Evolutionary conservation across 1,140 invertebrate species (phyloP), one percentile per base, ranked within the genome.

Genomic region (Drosophila biarmipes): DNA sequence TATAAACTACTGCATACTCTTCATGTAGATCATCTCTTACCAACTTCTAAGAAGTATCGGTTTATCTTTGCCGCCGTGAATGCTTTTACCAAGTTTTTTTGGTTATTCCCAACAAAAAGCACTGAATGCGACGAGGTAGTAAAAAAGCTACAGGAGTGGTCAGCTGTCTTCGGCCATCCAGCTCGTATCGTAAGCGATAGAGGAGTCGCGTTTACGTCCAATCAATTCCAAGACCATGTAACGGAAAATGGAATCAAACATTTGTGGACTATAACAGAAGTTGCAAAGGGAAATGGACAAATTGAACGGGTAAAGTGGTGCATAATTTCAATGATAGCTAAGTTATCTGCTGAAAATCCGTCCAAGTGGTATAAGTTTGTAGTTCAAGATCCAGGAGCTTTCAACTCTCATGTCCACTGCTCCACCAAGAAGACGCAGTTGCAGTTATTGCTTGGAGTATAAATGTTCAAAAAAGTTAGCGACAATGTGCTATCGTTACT

Each of bases 71-170:
- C 11, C 6, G 19, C 10, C 10, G 6, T 45, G 5, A 12, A 45
- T 21, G 42, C 11, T 7, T 21, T 21, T n/a, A 14, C 42, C 5
- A 52, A 52, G 19, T 52, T 19, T 19, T 17, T 35, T 10, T 52
- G 49, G 29, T 15, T 35, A 19, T 35, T 21, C 7, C 31, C 31
- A 17, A 49, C 43, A 7, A 40, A 43, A 57, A 43, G 55, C n/a
- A 55, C 31, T 2, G 31, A n/a, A 19, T 4, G 31, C 0, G 52
- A 64, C 4, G 51, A 43, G n/a, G 42, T 48, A 7, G 21, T 46
- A 5, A 38, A 38, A n/a, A 6, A 38, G 1, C 15, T 15, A 6
- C 6, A 15, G 2, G 6, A 6, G 7, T 38, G n/a, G n/a, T 15
- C n/a, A 6, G n/a, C 5, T 8, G 11, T 34, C n/a, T 38, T 38